phyloP scores from a whole-genome alignment of 2,113 vertebrate species.

The Apaloderma vittatum region DNA sequence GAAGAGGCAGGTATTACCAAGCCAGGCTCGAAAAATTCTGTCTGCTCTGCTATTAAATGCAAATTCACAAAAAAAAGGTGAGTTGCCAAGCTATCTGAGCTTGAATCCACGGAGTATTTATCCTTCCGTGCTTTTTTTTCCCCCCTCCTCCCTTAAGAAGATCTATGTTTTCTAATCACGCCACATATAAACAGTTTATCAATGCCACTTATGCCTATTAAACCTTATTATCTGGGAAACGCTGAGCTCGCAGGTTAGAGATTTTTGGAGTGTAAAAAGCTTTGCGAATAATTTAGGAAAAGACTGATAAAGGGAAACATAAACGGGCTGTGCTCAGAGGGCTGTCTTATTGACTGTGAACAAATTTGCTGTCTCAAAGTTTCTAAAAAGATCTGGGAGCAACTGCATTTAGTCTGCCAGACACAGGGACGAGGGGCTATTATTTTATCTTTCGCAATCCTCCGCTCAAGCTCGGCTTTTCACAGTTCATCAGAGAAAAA shows the following conservation, averaged over 20 bases:
- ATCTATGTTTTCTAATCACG: background rate
- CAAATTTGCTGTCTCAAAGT: conserved; percentile 43
- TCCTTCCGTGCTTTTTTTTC: background rate
- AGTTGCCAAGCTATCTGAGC: background rate
- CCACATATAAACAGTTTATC: conserved; percentile 12
- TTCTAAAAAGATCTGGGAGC: conserved; percentile 33
- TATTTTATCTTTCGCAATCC: conserved; percentile 6
- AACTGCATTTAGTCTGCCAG: background rate
- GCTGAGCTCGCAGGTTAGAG: conserved; percentile 20
- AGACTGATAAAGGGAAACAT: conserved; percentile 47
- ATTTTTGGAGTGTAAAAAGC: conserved; percentile 27
- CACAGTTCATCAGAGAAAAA: conserved; percentile 34
- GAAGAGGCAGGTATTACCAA: background rate
- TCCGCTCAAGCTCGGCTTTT: conserved; percentile 34
- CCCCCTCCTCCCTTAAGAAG: background rate
- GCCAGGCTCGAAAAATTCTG: background rate
- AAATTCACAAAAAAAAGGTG: background rate
- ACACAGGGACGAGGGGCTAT: background rate
- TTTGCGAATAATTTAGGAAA: conserved; percentile 67
- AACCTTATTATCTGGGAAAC: conserved; percentile 30
- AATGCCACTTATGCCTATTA: conserved; percentile 28
- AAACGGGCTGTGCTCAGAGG: background rate
- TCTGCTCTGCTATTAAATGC: background rate
- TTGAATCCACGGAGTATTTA: background rate
- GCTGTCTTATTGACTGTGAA: conserved; percentile 45